Base-by-base conservation (phyloP, 2,888 invertebrate genomes). In the Campoletis raptor region DNA sequence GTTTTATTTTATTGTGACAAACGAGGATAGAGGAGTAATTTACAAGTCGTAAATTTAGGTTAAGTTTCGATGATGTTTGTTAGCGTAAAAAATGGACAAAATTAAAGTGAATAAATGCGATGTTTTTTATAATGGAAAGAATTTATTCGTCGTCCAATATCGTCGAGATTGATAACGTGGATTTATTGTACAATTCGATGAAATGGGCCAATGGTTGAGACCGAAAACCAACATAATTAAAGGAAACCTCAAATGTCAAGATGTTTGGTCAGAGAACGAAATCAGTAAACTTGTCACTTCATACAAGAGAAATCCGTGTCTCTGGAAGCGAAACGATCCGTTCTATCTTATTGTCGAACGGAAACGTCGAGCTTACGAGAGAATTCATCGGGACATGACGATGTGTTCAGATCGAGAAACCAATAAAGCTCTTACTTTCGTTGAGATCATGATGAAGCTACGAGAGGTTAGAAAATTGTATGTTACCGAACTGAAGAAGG, bases 361-460 rank as follows among this genome's bases (percentile, higher is more conserved):
- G 36, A 90, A 90, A 57, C 89, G 90, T 37, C 73, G 79, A 0
- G 92, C 92, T 72, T 92, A 92, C 79, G 83, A 85, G 30, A 74
- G 76, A 2, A 92, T 93, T 76, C 88, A 90, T 77, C 66, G 87
- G 15, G 83, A 76, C 7, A 84, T 90, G 82, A 64, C 57, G 54
- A 77, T 30, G 66, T 76, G 45, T 76, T n/a, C 30, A 30, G 54
- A 57, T 77, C 40, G 76, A 66, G 24, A 67, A 15, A 1, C 86
- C 24, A 78, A 83, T 0, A 79, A 85, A 30, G 81, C 89, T 21
- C 89, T 64, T 5, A 89, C 78, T 9, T 36, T 91, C 57, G 42
- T 91, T 18, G 90, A 91, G 80, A 89, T 92, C 37, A 89, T 92
- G 76, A 84, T 91, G 88, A 92, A 91, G 79, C 89, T 92, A 15